Percentiles rank a stretch among this genome's conserved stretches.
These are phyloP conservation scores for Ceratitis capitata DNA, from an alignment of 1,140 invertebrate species.

Conservation along the genomic window DNA sequence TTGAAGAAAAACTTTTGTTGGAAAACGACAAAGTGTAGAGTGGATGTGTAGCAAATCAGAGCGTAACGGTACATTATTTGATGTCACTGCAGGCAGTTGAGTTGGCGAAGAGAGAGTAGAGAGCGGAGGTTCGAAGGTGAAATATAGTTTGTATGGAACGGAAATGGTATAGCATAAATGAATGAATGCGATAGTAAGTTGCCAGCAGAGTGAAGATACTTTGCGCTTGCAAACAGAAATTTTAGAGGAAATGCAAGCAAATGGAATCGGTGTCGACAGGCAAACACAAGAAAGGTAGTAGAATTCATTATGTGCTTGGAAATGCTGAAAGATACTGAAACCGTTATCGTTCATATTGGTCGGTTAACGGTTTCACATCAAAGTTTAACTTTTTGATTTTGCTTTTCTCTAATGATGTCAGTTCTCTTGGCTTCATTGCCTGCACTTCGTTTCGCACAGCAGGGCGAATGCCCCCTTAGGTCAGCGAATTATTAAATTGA, in stretches of 20 bases:
- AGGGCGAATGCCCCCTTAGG: not conserved
- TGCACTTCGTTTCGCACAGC: no score
- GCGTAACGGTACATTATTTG: not conserved
- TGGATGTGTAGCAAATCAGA: not conserved
- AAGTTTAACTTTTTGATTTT: not conserved
- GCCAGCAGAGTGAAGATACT: not conserved
- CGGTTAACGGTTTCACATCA: not conserved
- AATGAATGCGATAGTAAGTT: constrained; percentile 39
- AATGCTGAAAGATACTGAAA: not conserved
- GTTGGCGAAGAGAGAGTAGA: not conserved
- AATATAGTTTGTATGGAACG: constrained; percentile 40
- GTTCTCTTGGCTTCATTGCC: not conserved
- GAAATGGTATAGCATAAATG: constrained; percentile 57
- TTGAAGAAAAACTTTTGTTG: constrained; percentile 17
- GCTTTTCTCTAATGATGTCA: not conserved
- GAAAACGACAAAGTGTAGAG: not conserved
- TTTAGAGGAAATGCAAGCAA: constrained; percentile 30
- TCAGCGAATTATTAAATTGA: not conserved
- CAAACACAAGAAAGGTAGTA: constrained; percentile 59
- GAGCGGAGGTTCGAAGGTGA: not conserved
- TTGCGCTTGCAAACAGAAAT: not conserved
- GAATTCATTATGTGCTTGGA: constrained; percentile 59
- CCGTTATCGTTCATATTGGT: not conserved
- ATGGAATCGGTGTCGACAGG: not conserved
- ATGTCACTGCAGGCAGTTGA: not conserved